Evolutionary conservation across 2,113 vertebrate genomes (phyloP).

Genomic region (Siniperca knerii): DNA sequence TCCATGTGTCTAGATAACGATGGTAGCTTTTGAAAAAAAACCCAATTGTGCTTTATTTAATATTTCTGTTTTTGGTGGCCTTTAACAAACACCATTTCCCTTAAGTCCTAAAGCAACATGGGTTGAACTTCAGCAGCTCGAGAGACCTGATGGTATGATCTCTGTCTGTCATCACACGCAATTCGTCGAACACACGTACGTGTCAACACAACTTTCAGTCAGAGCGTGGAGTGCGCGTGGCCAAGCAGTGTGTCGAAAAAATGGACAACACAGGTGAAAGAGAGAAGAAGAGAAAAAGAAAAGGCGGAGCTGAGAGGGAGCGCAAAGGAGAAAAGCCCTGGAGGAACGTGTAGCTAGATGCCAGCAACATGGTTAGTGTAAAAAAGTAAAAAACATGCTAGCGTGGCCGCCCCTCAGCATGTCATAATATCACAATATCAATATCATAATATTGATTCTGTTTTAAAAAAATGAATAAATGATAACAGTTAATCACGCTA

Average conservation of each 20-base stretch:
- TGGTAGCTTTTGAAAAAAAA: not conserved
- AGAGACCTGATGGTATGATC: not conserved
- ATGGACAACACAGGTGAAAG: not conserved
- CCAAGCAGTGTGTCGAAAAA: not conserved
- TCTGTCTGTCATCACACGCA: not conserved
- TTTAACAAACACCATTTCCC: not conserved
- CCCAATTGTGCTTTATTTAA: not conserved
- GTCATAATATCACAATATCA: not conserved
- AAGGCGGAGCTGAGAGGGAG: too few species aligned
- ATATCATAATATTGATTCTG: too few species aligned
- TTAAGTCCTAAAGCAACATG: not conserved
- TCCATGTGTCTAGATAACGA: not conserved
- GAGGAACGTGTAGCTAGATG: not conserved
- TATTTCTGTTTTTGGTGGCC: not conserved
- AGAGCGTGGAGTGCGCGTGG: not conserved
- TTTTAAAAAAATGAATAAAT: too few species aligned
- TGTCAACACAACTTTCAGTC: not conserved
- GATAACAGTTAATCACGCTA: not conserved
- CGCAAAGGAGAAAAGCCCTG: not conserved
- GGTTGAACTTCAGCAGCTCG: not conserved
- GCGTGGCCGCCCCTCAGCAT: too few species aligned
- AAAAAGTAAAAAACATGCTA: too few species aligned
- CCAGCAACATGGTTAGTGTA: too few species aligned
- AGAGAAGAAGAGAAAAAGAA: not conserved
- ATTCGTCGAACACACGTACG: not conserved